Conservation (phyloP, 2,797 vertebrate species). For the Hippoglossus hippoglossus region DNA sequence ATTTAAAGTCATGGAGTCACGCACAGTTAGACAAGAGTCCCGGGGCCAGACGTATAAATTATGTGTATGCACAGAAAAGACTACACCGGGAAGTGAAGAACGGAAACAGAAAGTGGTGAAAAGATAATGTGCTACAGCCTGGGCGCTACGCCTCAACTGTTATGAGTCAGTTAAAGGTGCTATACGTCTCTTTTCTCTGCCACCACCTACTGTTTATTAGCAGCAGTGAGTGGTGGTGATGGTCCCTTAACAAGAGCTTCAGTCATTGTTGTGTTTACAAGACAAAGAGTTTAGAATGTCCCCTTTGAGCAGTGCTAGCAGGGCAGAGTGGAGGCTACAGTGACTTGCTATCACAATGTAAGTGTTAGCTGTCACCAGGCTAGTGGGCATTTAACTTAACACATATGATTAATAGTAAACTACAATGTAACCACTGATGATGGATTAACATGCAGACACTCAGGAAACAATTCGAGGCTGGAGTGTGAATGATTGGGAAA, state of each 20-base stretch:
- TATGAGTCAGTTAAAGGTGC: too few relatives aligned
- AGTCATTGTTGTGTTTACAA: not conserved
- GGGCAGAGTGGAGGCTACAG: not conserved
- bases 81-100: not conserved
- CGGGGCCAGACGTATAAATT: not conserved
- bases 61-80: not conserved
- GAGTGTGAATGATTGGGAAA: not conserved
- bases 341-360: not conserved
- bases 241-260: not conserved
- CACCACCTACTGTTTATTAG: not conserved
- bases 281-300: not conserved
- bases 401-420: not conserved
- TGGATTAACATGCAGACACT: too few relatives aligned
- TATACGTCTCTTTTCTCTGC: not conserved
- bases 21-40: slow-evolving; percentile 10
- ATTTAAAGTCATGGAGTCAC: slow-evolving; percentile 11
- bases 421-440: not conserved
- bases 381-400: not conserved
- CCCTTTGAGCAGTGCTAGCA: not conserved
- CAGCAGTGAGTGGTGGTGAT: not conserved
- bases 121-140: not conserved
- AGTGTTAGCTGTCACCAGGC: not conserved
- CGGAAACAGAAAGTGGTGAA: not conserved
- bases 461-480: too few relatives aligned
- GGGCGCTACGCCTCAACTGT: not conserved